Conservation (phyloP, 2,888 invertebrate species). For the Embidobia sp. region DNA sequence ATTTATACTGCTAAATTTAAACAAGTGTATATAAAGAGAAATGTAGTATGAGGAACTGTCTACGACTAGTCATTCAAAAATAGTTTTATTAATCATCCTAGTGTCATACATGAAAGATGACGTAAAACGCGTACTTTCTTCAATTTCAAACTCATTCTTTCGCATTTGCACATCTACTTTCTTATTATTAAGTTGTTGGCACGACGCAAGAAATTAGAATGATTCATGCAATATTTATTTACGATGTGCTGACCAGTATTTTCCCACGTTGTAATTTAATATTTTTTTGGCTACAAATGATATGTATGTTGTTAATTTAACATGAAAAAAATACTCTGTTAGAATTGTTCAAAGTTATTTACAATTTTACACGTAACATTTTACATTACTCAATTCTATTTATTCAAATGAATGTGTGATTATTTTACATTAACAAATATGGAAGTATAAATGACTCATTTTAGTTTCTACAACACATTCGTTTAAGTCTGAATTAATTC, state of each 20-base stretch:
- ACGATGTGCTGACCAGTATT: not conserved
- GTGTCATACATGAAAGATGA: conserved; percentile 19
- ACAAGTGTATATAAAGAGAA: conserved; percentile 12
- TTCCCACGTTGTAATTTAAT: not conserved
- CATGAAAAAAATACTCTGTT: no score
- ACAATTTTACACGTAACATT: no score
- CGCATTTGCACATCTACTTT: not conserved
- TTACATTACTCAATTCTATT: no score
- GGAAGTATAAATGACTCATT: no score
- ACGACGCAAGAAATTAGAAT: not conserved
- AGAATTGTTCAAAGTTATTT: no score
- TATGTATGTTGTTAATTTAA: no score
- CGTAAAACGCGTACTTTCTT: conserved; percentile 15
- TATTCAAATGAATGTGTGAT: no score
- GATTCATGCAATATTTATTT: conserved; percentile 17
- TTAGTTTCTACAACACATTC: no score
- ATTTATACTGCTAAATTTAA: conserved; percentile 35
- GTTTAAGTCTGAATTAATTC: no score
- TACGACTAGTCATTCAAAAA: conserved; percentile 41
- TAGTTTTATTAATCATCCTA: conserved; percentile 49
- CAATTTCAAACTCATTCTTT: conserved; percentile 10
- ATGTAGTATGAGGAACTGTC: conserved; percentile 42
- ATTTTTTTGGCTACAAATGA: conserved; percentile 1
- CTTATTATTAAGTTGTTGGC: conserved; percentile 14
- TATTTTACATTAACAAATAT: no score